Evolutionary conservation across 1,140 invertebrate species (phyloP).

Genomic region (Cataglyphis hispanica): DNA sequence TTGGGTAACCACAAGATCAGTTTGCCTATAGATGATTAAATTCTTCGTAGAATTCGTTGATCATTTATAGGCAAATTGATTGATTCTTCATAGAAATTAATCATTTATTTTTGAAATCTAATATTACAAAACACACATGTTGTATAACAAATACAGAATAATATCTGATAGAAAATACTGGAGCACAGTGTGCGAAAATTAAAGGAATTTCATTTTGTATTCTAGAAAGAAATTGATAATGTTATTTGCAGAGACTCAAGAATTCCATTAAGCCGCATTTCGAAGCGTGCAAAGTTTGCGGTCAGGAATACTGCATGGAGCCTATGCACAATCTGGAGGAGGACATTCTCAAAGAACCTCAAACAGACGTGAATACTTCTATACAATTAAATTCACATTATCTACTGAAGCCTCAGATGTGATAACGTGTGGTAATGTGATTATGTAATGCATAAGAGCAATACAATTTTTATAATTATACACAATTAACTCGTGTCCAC

Average conservation of each 20-base stretch:
- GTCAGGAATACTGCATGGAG: conserved; percentile 83
- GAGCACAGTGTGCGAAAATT: too few species aligned
- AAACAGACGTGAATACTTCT: conserved; percentile 77
- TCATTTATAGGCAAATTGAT: too few species aligned
- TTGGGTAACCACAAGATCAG: not conserved
- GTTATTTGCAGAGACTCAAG: conserved; percentile 86
- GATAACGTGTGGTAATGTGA: conserved; percentile 61
- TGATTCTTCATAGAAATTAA: not conserved
- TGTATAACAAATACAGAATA: too few species aligned
- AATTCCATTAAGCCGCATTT: conserved; percentile 87
- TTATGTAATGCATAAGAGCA: not conserved
- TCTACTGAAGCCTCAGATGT: conserved; percentile 60
- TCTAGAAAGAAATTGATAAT: not conserved
- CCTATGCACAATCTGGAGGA: conserved; percentile 80
- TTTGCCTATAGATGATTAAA: not conserved
- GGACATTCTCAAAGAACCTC: conserved; percentile 77
- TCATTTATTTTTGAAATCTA: not conserved
- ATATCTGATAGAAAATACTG: too few species aligned
- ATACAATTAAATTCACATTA: conserved; percentile 71
- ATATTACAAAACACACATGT: not conserved
- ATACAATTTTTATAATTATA: not conserved
- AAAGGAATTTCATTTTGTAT: not conserved
- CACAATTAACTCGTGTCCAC: not conserved
- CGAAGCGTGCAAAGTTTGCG: conserved; percentile 88
- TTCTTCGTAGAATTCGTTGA: not conserved